Evolutionary conservation across 92 coral and sea anemone species (phyloP), one percentile per base, ranked within the genome.

Genomic region (Galaxea fascicularis): DNA sequence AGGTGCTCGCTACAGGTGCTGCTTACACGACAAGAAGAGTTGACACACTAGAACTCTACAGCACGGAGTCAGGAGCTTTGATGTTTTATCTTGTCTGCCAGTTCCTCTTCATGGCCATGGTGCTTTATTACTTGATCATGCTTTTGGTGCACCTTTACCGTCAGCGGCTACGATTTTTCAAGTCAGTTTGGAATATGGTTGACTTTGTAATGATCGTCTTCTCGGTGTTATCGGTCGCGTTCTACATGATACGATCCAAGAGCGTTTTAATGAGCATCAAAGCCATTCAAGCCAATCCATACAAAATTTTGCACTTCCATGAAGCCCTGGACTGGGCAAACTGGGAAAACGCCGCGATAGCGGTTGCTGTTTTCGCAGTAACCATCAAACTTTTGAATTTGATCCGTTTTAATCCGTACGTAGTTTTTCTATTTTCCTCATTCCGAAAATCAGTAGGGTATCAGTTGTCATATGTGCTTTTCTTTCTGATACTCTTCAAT

Each of bases 331-430:
- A 71, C 13, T 89, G 88, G 89, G 63, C 82, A 21, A 80, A 71
- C 20, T 73, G 74, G 72, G 81, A 89, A 73, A 79, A 83, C 14
- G 85, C 73, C 41, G 74, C 92, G 0, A 72, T 78, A 30, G 85
- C 92, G 20, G 15, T 77, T 10, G 89, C 83, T 14, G 59, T 89
- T 35, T 89, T 89, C 65, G 63, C 79, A 29, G 82, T 79, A 9
- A 89, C 89, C 0, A 25, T 89, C 4, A 89, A 89, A 52, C 68
- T 84, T n/a, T 82, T 89, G 24, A 64, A 89, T 51, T 57, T 78
- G 0, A 89, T 84, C 27, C 89, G 92, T 7, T 72, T 84, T 20
- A 89, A 89, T 65, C 87, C 86, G 5, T 79, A 84, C 41, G 86
- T 89, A 7, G 72, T 89, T 12, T 71, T 20, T 25, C 10, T 89